Evolutionary conservation across 2,888 invertebrate species (phyloP), one percentile per base, ranked within the genome.

Genomic region (Zhengitettix transpicula): DNA sequence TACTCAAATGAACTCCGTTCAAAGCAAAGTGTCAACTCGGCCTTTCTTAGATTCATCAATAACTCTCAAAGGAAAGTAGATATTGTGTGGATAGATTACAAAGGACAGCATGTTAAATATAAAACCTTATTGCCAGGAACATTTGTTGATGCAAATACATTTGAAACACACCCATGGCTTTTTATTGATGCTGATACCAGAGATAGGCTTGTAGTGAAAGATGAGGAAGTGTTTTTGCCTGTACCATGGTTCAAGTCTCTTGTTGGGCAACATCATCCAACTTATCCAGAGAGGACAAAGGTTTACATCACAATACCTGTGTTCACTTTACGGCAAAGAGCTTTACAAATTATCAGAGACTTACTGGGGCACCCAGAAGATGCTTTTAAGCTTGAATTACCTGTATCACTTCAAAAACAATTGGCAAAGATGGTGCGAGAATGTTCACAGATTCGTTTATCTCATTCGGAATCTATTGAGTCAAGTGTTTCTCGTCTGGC

Each of bases 101-200:
- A 77, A 53, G 89, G 90, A 0, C 70, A 70, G 0, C 77, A 78
- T 47, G 75, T 81, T 2, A 77, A 77, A 58, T 89, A 86, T 68
- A 74, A 76, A 7, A 76, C 77, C 0, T 68, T 91, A n/a, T 69
- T 71, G 0, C 77, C 82, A 0, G 73, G 73, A 0, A 74, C 76
- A 8, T 78, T 72, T 67, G 74, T 80, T 58, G 82, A 85, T 67
- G 78, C 89, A 0, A 84, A 87, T 67, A 87, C 92, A 0, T 93
- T 77, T 70, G 81, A 83, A 14, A 83, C 84, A 0, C 92, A 93
- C 73, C 88, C 89, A 0, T 93, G 92, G 91, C 81, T 90, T 63
- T 91, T 89, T 68, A 75, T 83, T 1, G 89, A 90, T 69, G 73
- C 78, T 0, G 72, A 77, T 0, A 87, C 87, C 0, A 80, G 80